These are phyloP conservation scores for Oenanthe oenanthe DNA, from an alignment of 2,113 vertebrate genomes.

Conservation along the genomic window DNA sequence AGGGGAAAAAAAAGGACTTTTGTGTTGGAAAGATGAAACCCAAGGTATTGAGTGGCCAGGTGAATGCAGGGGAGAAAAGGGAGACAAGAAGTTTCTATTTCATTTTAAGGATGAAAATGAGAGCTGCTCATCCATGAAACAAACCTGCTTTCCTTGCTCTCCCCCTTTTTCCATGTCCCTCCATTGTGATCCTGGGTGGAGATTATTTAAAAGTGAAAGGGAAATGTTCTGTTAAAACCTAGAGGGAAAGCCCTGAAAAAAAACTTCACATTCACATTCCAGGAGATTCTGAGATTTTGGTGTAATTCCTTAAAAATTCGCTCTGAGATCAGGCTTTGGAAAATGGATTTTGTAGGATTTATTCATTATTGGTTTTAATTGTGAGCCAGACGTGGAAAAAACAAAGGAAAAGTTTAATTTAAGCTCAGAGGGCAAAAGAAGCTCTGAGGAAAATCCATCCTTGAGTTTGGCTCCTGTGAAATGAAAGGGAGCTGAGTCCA, in stretches of 20 bases:
- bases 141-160: neutral
- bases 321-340: neutral
- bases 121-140: constrained; percentile 36
- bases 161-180: neutral
- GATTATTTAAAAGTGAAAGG: constrained; percentile 44
- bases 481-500: neutral
- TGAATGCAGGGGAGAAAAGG: constrained; percentile 48
- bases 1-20: neutral
- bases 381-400: neutral
- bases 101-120: constrained; percentile 27
- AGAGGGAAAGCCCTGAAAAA: neutral
- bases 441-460: neutral
- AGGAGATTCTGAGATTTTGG: neutral
- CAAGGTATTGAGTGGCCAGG: constrained; percentile 50
- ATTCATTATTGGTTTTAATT: neutral
- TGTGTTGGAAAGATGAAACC: constrained; percentile 63
- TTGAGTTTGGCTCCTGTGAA: neutral
- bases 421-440: neutral
- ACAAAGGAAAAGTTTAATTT: neutral
- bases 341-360: neutral
- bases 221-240: neutral
- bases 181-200: neutral
- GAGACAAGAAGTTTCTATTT: constrained; percentile 53
- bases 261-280: neutral
- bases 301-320: neutral